These are phyloP conservation scores for Leptodactylus fuscus DNA, from an alignment of 2,113 vertebrate species.

Conservation along the genomic window DNA sequence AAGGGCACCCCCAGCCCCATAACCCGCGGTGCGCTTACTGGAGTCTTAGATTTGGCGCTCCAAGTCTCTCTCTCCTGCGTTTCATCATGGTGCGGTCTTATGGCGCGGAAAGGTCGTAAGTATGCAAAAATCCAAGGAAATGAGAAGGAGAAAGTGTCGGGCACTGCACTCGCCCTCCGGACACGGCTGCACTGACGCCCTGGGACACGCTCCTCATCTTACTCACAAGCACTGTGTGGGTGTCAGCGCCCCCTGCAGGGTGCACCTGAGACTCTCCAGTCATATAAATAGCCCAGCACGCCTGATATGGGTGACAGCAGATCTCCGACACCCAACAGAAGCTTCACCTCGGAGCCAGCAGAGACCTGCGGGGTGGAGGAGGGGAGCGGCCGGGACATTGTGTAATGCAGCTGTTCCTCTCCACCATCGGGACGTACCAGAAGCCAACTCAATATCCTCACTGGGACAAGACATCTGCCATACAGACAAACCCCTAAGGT, in stretches of 20 bases:
- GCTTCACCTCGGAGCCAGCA: constrained; percentile 59
- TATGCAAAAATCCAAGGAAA: constrained; percentile 62
- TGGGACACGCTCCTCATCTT: no score
- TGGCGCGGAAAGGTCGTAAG: not conserved
- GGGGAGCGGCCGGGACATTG: constrained; percentile 62
- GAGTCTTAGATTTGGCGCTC: constrained; percentile 86
- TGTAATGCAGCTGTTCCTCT: constrained; percentile 69
- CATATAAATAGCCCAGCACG: constrained; percentile 30
- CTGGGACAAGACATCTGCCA: no score
- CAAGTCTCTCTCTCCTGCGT: constrained; percentile 86
- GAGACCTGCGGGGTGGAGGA: constrained; percentile 64
- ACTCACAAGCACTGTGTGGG: not conserved
- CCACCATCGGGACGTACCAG: not conserved
- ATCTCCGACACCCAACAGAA: constrained; percentile 61
- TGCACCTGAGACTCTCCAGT: constrained; percentile 62
- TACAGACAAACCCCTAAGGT: no score
- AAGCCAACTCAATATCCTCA: no score
- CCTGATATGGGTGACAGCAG: constrained; percentile 62
- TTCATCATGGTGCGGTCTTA: constrained; percentile 83
- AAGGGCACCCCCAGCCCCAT: no score
- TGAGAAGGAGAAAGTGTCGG: constrained; percentile 41
- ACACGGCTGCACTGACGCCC: no score
- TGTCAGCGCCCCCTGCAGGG: constrained; percentile 46
- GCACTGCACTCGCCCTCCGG: no score
- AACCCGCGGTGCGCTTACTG: constrained; percentile 83